Conservation (phyloP, 2,113 vertebrate species). For the Xiphophorus maculatus region DNA sequence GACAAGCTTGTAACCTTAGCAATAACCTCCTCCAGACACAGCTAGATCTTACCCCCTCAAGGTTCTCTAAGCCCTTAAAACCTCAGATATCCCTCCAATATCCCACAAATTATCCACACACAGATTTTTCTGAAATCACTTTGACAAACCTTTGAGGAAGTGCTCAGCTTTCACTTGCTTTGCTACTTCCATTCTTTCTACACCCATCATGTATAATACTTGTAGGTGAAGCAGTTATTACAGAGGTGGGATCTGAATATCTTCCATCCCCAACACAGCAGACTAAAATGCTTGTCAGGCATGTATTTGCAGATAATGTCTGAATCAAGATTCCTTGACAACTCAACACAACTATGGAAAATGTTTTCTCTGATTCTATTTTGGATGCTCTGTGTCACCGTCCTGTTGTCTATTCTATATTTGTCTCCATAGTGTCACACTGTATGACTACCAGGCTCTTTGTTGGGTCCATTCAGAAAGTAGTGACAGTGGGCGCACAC, state of each 20-base stretch:
- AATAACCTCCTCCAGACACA: constrained; percentile 62
- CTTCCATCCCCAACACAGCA: constrained; percentile 47
- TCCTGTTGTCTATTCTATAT: background rate
- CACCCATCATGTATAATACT: constrained; percentile 55
- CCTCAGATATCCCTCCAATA: constrained; percentile 65
- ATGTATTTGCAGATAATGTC: constrained; percentile 15
- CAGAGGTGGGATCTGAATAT: constrained; percentile 44
- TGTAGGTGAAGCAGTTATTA: constrained; percentile 44
- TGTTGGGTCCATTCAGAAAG: constrained; percentile 94
- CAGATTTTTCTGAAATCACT: constrained; percentile 53
- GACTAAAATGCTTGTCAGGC: constrained; percentile 31
- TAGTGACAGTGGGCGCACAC: constrained; percentile 88
- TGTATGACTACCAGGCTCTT: constrained; percentile 98
- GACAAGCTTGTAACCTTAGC: constrained; percentile 37
- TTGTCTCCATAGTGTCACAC: constrained; percentile 85
- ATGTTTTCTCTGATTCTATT: constrained; percentile 22
- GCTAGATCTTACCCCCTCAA: constrained; percentile 64
- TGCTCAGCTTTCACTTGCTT: constrained; percentile 58
- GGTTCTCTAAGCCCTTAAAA: constrained; percentile 62
- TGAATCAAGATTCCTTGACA: constrained; percentile 26
- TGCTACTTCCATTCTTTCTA: constrained; percentile 52
- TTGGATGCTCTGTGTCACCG: background rate
- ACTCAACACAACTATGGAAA: constrained; percentile 14
- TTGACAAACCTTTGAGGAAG: constrained; percentile 59
- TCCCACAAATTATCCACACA: constrained; percentile 62